Conservation (phyloP, 2,113 vertebrate species). For the Noturus placidus region DNA sequence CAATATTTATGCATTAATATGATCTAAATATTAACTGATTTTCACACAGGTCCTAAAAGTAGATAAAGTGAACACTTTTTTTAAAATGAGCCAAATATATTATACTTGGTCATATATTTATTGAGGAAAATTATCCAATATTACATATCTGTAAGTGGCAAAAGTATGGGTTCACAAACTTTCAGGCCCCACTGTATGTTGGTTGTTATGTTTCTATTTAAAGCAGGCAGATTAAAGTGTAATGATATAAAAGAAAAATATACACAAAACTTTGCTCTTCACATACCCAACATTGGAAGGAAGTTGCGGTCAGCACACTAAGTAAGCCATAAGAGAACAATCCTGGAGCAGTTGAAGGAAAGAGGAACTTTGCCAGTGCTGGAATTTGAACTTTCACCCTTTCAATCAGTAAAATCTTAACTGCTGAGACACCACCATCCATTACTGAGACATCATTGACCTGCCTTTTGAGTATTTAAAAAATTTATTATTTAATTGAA, state of each 20-base stretch:
- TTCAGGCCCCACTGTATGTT: neutral
- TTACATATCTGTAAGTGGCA: too few relatives aligned
- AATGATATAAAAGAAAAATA: neutral
- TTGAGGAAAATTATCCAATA: too few relatives aligned
- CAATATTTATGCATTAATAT: too few relatives aligned
- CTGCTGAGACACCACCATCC: neutral
- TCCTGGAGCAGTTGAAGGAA: neutral
- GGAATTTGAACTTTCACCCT: neutral
- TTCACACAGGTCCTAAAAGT: too few relatives aligned
- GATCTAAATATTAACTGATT: too few relatives aligned
- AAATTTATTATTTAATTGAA: neutral
- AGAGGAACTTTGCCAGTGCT: neutral
- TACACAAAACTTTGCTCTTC: neutral
- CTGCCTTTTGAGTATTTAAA: neutral
- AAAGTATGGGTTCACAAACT: too few relatives aligned
- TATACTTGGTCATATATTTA: too few relatives aligned
- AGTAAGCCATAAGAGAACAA: neutral
- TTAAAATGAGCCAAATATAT: too few relatives aligned
- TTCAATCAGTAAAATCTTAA: neutral
- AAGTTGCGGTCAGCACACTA: neutral
- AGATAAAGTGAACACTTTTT: too few relatives aligned
- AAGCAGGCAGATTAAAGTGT: neutral
- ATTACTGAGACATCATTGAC: neutral
- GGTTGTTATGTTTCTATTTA: neutral
- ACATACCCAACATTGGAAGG: neutral